Conservation (phyloP, 1,140 invertebrate genomes). For the Agraylea sexmaculata region DNA sequence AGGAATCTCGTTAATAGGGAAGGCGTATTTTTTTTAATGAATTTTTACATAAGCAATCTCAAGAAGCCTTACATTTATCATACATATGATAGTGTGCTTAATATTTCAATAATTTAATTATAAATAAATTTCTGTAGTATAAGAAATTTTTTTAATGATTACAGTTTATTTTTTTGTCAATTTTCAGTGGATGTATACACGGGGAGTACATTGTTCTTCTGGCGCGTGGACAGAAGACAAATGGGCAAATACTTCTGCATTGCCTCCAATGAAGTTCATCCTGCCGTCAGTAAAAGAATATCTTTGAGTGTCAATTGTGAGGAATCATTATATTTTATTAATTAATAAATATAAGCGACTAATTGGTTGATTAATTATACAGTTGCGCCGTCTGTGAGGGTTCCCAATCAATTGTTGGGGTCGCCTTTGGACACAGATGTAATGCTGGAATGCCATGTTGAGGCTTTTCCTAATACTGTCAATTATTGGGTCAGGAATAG, state of each 20-base stretch:
- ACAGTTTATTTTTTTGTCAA: too few species aligned
- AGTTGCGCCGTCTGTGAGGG: constrained; percentile 74
- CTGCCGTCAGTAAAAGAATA: constrained; percentile 77
- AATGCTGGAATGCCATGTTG: constrained; percentile 67
- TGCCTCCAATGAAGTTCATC: constrained; percentile 79
- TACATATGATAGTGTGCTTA: too few species aligned
- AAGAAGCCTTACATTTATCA: too few species aligned
- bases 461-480: constrained; percentile 71
- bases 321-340: constrained; percentile 42
- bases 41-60: too few species aligned
- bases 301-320: constrained; percentile 81
- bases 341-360: too few species aligned
- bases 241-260: constrained; percentile 84
- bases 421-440: constrained; percentile 70
- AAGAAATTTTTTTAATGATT: too few species aligned
- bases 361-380: constrained; percentile 22
- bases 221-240: constrained; percentile 65
- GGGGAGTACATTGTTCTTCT: constrained; percentile 58
- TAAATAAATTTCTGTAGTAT: too few species aligned
- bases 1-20: too few species aligned
- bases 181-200: constrained; percentile 58
- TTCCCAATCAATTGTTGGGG: constrained; percentile 70
- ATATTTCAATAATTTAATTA: too few species aligned
- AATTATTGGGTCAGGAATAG: constrained; percentile 74
- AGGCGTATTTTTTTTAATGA: too few species aligned